A percentile compares a stretch with the other conserved stretches of the same genome.
phyloP scores from a whole-genome alignment of 2,797 vertebrate species.

The Typhlichthys eigenmanni region DNA sequence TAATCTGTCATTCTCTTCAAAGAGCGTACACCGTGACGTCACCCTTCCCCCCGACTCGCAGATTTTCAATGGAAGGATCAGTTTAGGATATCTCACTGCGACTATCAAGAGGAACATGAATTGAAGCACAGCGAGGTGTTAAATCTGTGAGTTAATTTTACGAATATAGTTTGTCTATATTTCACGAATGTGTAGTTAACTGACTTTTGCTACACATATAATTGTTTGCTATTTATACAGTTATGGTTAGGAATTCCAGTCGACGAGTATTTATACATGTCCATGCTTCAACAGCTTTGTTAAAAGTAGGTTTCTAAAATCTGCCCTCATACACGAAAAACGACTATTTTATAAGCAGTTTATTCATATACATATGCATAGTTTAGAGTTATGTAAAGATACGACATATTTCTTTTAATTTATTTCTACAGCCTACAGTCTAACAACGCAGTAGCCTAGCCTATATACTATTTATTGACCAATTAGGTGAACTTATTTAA shows the following conservation, averaged over 20 bases:
- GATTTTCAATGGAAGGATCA: constrained; percentile 22
- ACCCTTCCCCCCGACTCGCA: constrained; percentile 23
- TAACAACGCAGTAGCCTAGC: too few relatives aligned
- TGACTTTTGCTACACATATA: background rate
- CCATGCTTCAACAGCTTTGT: too few relatives aligned
- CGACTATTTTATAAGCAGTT: too few relatives aligned
- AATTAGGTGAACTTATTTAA: too few relatives aligned
- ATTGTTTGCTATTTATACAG: background rate
- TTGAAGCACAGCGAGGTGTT: constrained; percentile 39
- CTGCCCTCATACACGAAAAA: too few relatives aligned
- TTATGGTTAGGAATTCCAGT: background rate
- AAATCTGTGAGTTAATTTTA: constrained; percentile 43
- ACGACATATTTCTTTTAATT: too few relatives aligned
- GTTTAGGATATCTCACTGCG: constrained; percentile 22
- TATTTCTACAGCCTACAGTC: too few relatives aligned
- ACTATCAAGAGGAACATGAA: constrained; percentile 47
- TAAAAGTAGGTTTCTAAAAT: too few relatives aligned
- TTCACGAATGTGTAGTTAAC: background rate
- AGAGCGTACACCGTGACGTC: constrained; percentile 67
- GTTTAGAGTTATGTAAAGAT: too few relatives aligned
- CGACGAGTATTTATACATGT: background rate
- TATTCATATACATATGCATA: too few relatives aligned
- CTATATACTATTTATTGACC: too few relatives aligned
- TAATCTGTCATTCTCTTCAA: constrained; percentile 34
- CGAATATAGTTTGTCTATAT: background rate